Base-by-base conservation (phyloP, 2,797 vertebrate genomes). In the Falco concolor region DNA sequence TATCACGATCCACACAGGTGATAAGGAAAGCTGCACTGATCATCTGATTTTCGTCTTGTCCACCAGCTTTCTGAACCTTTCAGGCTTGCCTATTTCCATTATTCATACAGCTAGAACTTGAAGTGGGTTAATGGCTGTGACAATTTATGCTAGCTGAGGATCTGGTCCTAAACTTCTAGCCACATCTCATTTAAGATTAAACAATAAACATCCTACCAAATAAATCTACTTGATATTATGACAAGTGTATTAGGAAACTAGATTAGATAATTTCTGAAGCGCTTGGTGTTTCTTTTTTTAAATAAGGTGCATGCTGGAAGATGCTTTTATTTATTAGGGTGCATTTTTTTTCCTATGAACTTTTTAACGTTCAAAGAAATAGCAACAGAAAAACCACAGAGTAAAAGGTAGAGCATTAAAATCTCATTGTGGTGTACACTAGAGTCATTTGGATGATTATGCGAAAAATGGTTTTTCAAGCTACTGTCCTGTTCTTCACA, bases 401-500 rank as follows among this genome's bases (percentile, higher is more conserved):
- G 34, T 61, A 89, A 65, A 82, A 82, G 50, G 84, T 0, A 45
- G 56, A 84, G 27, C 56, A 90, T 85, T 94, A 93, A 85, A 87
- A 67, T 90, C 78, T 80, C 72, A 83, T 87, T 77, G 86, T 45
- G 27, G 38, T 72, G 10, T 72, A 59, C 30, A 24, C 23, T 38
- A 34, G 24, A 91, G 64, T 85, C 2, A 82, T 87, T 89, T 82
- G 59, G n/a, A 90, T 32, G 45, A 80, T 80, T 34, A 75, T 16
- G 16, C 4, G 1, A 90, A 83, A 83, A 92, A 90, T 38, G 30
- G 80, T 87, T 94, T 89, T 92, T 89, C 75, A 95, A 81, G 78
- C 57, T 94, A 85, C 86, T 87, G 45, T 80, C 68, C 81, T 77
- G 50, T 34, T 92, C 90, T 84, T 95, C 84, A 72, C 32, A 93